A percentile compares a stretch with the other conserved stretches of the same genome.
These are phyloP conservation scores for Dolomedes plantarius DNA, from an alignment of 2,888 invertebrate genomes.

Conservation along the genomic window DNA sequence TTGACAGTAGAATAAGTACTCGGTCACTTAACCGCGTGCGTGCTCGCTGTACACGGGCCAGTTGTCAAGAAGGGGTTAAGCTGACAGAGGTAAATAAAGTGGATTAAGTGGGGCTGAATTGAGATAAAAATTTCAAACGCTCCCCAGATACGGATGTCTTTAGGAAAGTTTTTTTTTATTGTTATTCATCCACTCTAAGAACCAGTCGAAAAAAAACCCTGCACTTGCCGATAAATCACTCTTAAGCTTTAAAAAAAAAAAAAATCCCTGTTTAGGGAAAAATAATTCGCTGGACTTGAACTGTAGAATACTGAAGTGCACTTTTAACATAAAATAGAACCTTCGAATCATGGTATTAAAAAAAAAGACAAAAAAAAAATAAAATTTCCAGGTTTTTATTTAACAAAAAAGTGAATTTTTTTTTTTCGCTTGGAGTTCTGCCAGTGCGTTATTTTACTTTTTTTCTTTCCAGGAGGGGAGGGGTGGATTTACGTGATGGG, in stretches of 20 bases:
- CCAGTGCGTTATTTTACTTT: neutral
- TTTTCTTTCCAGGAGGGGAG: neutral
- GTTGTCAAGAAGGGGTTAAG: no score
- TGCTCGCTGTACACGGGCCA: no score
- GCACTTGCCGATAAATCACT: conserved; percentile 6
- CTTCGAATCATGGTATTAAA: neutral
- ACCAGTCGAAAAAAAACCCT: no score
- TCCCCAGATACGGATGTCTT: no score
- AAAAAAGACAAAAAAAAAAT: neutral
- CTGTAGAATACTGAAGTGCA: conserved; percentile 43
- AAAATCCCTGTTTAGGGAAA: conserved; percentile 23
- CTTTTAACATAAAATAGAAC: conserved; percentile 49
- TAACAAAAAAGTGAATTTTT: neutral
- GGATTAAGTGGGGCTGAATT: no score
- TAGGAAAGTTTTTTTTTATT: no score
- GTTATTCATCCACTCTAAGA: no score
- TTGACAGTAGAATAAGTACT: no score
- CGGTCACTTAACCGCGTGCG: no score
- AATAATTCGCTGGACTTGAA: conserved; percentile 55
- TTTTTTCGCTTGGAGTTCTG: neutral
- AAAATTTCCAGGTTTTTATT: neutral
- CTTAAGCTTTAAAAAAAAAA: neutral
- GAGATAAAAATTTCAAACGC: no score
- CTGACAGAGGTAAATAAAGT: no score
- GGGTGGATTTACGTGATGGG: conserved; percentile 1